phyloP scores from a whole-genome alignment of 2,888 invertebrate species.

The Eupelmus urozonus region DNA sequence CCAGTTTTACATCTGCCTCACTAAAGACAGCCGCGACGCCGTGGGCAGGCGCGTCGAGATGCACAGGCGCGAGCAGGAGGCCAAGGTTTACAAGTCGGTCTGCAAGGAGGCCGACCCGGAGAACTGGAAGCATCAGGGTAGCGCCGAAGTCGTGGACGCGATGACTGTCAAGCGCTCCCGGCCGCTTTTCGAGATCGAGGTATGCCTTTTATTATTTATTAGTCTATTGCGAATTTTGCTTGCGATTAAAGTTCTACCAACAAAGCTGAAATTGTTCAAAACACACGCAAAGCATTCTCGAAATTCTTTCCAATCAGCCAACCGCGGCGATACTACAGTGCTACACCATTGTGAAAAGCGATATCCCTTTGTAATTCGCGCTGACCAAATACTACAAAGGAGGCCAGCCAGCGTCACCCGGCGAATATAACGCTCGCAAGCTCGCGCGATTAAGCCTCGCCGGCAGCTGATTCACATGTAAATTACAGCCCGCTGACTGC shows the following conservation, averaged over 20 bases:
- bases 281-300: no score
- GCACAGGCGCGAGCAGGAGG: constrained; percentile 67
- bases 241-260: background rate
- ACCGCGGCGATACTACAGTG: background rate
- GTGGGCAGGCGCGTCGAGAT: constrained; percentile 74
- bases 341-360: constrained; percentile 26
- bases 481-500: constrained; percentile 27
- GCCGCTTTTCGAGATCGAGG: constrained; percentile 83
- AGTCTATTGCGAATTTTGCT: no score
- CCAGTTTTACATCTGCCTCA: constrained; percentile 85
- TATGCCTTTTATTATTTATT: constrained; percentile 62
- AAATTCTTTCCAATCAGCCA: background rate
- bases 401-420: background rate
- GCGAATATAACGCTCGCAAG: constrained; percentile 5
- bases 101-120: constrained; percentile 79
- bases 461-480: constrained; percentile 56
- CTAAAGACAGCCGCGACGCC: constrained; percentile 79
- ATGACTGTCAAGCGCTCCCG: constrained; percentile 79
- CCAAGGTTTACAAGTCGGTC: constrained; percentile 78
- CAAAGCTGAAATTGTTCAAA: no score
- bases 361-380: constrained; percentile 21
- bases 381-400: background rate
- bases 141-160: constrained; percentile 82
- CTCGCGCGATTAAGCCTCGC: constrained; percentile 30
- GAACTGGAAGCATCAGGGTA: constrained; percentile 82